Percentiles rank a stretch among this genome's conserved stretches.
Conservation (phyloP, 2,797 vertebrate genomes). For the Poliocrania exsul region DNA sequence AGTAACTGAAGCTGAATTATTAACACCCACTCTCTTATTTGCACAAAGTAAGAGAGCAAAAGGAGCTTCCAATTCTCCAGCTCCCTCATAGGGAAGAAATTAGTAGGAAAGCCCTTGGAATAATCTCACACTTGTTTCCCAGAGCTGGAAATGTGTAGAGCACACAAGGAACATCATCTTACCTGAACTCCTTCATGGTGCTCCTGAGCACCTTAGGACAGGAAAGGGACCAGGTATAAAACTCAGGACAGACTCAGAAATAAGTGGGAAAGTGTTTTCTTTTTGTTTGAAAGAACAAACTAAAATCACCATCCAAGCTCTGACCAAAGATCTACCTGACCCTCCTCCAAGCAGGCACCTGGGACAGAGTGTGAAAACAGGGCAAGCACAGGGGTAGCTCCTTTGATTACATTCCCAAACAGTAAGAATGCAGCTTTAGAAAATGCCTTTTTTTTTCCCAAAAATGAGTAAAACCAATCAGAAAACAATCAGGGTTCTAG, state of each 20-base stretch:
- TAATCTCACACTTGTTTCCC: not conserved
- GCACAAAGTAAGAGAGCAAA: not conserved
- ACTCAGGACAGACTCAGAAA: not conserved
- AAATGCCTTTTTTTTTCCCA: accelerated
- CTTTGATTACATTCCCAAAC: not conserved
- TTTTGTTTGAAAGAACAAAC: not conserved
- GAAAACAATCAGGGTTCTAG: not conserved
- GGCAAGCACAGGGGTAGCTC: not conserved
- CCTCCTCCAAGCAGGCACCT: not conserved
- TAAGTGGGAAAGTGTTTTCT: not conserved
- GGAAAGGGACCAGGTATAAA: not conserved
- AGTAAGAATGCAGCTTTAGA: not conserved
- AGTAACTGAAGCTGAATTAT: not conserved
- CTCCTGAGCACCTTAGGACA: not conserved
- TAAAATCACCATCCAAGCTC: not conserved
- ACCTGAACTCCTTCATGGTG: not conserved
- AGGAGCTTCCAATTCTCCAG: not conserved
- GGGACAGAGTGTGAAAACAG: not conserved
- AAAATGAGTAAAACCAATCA: not conserved
- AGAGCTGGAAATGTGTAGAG: not conserved
- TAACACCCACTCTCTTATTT: not conserved
- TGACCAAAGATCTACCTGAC: not conserved
- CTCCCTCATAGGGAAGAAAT: not conserved
- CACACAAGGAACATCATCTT: not conserved
- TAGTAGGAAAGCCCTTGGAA: not conserved